Base-by-base conservation (phyloP, 2,888 invertebrate species). In the Pelosia muscerda region DNA sequence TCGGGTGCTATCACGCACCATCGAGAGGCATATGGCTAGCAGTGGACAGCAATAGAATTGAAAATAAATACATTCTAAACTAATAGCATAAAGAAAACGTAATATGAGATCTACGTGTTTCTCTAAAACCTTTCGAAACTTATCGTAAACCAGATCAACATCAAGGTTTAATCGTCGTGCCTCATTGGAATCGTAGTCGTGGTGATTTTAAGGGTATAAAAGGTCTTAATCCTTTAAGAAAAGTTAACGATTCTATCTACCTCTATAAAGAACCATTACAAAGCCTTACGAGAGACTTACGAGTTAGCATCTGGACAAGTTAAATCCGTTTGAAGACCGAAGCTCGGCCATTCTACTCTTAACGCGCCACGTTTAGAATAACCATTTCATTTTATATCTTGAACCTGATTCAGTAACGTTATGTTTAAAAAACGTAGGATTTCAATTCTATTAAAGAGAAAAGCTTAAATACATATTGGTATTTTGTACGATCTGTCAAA, bases 281-380 rank as follows among this genome's bases (percentile, higher is more conserved):
- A 9, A 49, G 49, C 49, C 19, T n/a, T 49, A 49, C 4, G 8
- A 2, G n/a, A 49, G 28, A 28, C 23, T 60, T 15, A 28, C 31
- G 54, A 53, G 53, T 62, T 62, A 31, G 23, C 54, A 54, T 49
- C 28, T n/a, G 23, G 62, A 31, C 62, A 54, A 62, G 53, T 31
- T 62, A 53, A 62, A 62, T 62, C 62, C 62, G 22, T 26, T 54
- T 54, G 31, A 54, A 62, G 26, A 62, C 31, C 62, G 54, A 31
- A 62, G 53, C 26, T 31, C 54, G 23, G 22, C 31, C 28, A 13
- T 54, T 22, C 53, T 53, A 28, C 26, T 49, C 53, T 62, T 49
- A 61, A 62, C 53, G 13, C 49, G 23, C 11, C 15, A 28, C 28
- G 15, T 53, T 28, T n/a, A 49, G 54, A 49, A n/a, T 49, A n/a